Percentiles rank a stretch among this genome's conserved stretches.
Conservation (phyloP, 1,140 invertebrate species). For the Anagrus nilaparvatae region DNA sequence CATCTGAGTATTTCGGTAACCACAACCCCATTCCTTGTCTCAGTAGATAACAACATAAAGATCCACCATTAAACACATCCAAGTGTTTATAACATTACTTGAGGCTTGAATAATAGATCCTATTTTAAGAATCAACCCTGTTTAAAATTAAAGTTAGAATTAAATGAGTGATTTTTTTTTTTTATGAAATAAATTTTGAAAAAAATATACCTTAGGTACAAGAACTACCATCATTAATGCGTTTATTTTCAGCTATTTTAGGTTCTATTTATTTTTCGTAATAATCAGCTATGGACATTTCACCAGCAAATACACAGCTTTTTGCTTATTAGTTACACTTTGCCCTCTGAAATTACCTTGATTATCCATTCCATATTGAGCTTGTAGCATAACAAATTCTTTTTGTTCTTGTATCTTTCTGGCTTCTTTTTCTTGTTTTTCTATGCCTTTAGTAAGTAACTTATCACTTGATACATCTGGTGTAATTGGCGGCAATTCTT, state of each 20-base stretch:
- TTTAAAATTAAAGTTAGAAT: conserved; percentile 8
- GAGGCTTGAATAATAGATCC: conserved; percentile 55
- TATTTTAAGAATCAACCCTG: conserved; percentile 63
- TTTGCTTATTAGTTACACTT: conserved; percentile 68
- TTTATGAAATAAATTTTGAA: conserved; percentile 6
- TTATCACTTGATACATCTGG: conserved; percentile 45
- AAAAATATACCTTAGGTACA: conserved; percentile 51
- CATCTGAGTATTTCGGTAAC: conserved; percentile 86
- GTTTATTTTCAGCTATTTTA: conserved; percentile 60
- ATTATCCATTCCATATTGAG: conserved; percentile 82
- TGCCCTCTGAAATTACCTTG: conserved; percentile 70
- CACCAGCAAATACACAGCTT: conserved; percentile 72
- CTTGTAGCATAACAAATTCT: conserved; percentile 69
- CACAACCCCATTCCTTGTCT: conserved; percentile 83
- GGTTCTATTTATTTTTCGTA: conserved; percentile 70
- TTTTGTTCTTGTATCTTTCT: conserved; percentile 61
- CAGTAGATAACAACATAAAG: conserved; percentile 80
- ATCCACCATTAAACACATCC: conserved; percentile 67
- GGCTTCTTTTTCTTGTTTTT: conserved; percentile 56
- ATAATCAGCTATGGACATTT: conserved; percentile 74
- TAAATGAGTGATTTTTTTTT: background rate
- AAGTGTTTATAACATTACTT: conserved; percentile 54
- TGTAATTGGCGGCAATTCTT: conserved; percentile 36
- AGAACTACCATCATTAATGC: conserved; percentile 74
- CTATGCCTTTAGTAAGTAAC: conserved; percentile 48